phyloP scores from a whole-genome alignment of 2,797 vertebrate species.

The Lates japonicus region DNA sequence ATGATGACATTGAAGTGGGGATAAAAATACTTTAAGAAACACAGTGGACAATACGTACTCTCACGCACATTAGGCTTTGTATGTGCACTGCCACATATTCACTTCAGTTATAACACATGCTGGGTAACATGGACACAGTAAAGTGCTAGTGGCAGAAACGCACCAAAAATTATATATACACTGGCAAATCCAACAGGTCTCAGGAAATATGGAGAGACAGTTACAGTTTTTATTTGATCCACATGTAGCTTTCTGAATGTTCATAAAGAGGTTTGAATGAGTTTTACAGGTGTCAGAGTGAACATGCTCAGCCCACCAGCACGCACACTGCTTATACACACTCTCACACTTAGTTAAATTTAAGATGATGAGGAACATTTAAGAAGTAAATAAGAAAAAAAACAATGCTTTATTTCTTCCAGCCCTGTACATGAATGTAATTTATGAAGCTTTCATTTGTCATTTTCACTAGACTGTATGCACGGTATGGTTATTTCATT shows the following conservation, averaged over 20 bases:
- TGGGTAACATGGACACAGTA: constrained; percentile 10
- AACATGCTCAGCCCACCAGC: constrained; percentile 4
- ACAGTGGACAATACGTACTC: constrained; percentile 33
- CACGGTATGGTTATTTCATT: background rate
- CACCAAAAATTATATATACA: background rate
- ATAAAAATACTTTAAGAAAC: constrained; percentile 55
- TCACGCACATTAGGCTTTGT: background rate
- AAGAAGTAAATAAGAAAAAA: background rate
- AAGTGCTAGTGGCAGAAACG: constrained; percentile 17
- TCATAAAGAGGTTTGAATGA: constrained; percentile 25
- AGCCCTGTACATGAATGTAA: background rate
- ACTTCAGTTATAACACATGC: constrained; percentile 6
- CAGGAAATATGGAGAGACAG: constrained; percentile 19
- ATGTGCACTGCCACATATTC: constrained; percentile 19
- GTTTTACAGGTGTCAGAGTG: constrained; percentile 33
- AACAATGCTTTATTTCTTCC: background rate
- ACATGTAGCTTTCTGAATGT: constrained; percentile 27
- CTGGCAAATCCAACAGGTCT: background rate
- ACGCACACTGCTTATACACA: background rate
- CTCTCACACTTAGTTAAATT: constrained; percentile 6
- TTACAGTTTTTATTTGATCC: constrained; percentile 28
- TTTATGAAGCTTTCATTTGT: background rate
- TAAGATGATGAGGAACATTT: background rate
- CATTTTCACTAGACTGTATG: constrained; percentile 1
- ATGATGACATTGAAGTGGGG: constrained; percentile 73